Evolutionary conservation across 2,888 invertebrate genomes (phyloP).

Genomic region (Microctonus aethiopoides): DNA sequence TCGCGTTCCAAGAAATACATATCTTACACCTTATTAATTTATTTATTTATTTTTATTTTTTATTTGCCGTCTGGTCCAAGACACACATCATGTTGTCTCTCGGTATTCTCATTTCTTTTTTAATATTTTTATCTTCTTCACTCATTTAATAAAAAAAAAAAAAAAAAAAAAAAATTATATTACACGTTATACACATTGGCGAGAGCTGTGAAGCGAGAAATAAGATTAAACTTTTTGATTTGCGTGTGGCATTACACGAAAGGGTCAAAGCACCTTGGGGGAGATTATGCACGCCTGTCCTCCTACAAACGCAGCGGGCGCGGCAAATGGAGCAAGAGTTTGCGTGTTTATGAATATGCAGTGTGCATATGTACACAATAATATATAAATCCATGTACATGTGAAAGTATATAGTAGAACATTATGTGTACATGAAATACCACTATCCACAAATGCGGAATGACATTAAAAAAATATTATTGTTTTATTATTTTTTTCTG

Average conservation of each 20-base stretch:
- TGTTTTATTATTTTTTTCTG: not conserved
- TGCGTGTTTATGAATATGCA: conserved; percentile 55
- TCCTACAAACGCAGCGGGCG: conserved; percentile 51
- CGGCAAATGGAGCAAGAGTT: conserved; percentile 50
- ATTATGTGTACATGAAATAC: conserved; percentile 1
- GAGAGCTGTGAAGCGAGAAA: conserved; percentile 1
- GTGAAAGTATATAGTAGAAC: not conserved
- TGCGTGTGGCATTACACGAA: conserved; percentile 30
- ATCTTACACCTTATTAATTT: conserved; percentile 20
- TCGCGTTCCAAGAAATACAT: not conserved
- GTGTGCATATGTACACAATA: conserved; percentile 32
- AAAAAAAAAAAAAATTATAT: not conserved
- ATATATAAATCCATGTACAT: conserved; percentile 35
- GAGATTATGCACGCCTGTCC: conserved; percentile 52
- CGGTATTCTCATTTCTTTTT: not conserved
- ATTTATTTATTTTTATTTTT: conserved; percentile 15
- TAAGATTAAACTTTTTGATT: conserved; percentile 33
- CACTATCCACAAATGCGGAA: not conserved
- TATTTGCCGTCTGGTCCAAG: conserved; percentile 3
- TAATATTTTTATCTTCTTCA: not conserved
- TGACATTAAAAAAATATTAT: not conserved
- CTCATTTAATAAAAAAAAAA: not conserved
- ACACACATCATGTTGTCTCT: conserved; percentile 29
- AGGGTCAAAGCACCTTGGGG: conserved; percentile 32
- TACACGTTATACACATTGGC: conserved; percentile 1